phyloP scores from a whole-genome alignment of 1,140 invertebrate genomes.

The fruit fly (Drosophila melanogaster) region DNA sequence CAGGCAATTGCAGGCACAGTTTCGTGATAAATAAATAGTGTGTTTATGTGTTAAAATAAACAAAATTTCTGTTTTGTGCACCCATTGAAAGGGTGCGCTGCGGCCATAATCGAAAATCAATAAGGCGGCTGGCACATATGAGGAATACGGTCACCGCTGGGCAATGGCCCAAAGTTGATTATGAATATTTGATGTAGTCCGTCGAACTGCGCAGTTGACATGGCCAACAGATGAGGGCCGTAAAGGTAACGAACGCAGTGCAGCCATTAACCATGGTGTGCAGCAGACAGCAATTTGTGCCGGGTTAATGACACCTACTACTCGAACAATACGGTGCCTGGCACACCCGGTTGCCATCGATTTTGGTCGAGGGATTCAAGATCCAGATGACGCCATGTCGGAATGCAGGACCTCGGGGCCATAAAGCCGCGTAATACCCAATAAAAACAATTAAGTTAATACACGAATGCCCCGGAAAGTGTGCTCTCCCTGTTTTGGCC shows the following conservation, averaged over 20 bases:
- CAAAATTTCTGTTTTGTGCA: conserved; percentile 3
- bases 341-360: conserved; percentile 29
- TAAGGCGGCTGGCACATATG: conserved; percentile 52
- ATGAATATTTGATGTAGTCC: conserved; percentile 68
- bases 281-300: conserved; percentile 19
- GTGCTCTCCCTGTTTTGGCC: conserved; percentile 7
- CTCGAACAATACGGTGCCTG: neutral
- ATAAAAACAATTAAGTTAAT: conserved; percentile 54
- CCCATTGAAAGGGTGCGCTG: conserved; percentile 23
- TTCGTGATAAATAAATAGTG: no score
- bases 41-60: no score
- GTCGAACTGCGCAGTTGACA: conserved; percentile 60
- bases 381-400: conserved; percentile 25
- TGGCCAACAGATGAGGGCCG: conserved; percentile 5
- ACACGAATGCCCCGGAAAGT: conserved; percentile 34
- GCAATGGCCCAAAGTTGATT: conserved; percentile 37
- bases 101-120: conserved; percentile 80
- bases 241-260: conserved; percentile 22
- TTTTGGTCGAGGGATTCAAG: conserved; percentile 26
- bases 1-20: no score
- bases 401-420: conserved; percentile 25
- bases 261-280: conserved; percentile 19
- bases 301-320: conserved; percentile 42
- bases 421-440: conserved; percentile 42
- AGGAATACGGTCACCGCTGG: conserved; percentile 44